Base-by-base conservation (phyloP, 2,797 vertebrate species). In the Gallinago nigripennis region DNA sequence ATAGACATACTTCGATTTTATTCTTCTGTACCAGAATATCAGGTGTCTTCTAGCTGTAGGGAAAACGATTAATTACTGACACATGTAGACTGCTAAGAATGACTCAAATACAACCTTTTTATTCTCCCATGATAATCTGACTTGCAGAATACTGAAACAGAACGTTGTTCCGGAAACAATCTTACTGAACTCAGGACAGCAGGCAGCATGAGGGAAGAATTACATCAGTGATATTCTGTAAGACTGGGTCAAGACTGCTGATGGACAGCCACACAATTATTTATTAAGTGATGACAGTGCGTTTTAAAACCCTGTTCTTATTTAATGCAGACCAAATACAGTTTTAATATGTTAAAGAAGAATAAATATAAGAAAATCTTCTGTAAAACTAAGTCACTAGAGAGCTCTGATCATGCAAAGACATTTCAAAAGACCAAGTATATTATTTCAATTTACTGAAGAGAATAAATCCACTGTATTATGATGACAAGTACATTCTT, bases 381-480 rank as follows among this genome's bases (percentile, higher is more conserved):
- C n/a, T 23, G 27, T 69, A 82, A 94, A 79, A 61, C 28, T 39
- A 78, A 86, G 31, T 57, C 50, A 91, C 28, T 17, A 60, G 69
- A 78, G 35, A 81, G 28, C 16, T 89, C 66, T 76, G 54, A 83
- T 88, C 28, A 82, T 10, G 25, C 16, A 48, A 66, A 90, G 31
- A 60, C 19, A 57, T 54, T 88, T 83, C 12, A 54, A 88, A 70
- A 78, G 11, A 78, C 35, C 25, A 86, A 45, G 30, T 72, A 46
- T n/a, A 81, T 54, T 78, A 88, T 84, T 93, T 75, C 58, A 75
- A 64, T 65, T 90, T 92, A 82, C 46, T 83, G 61, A 54, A 83
- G 75, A 51, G 50, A 91, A 50, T 58, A 95, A 86, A 83, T 61
- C 39, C 50, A 65, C 63, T 91, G 12, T n/a, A n/a, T 68, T 79